Conservation (phyloP, 2,113 vertebrate genomes). For the Lota lota region DNA sequence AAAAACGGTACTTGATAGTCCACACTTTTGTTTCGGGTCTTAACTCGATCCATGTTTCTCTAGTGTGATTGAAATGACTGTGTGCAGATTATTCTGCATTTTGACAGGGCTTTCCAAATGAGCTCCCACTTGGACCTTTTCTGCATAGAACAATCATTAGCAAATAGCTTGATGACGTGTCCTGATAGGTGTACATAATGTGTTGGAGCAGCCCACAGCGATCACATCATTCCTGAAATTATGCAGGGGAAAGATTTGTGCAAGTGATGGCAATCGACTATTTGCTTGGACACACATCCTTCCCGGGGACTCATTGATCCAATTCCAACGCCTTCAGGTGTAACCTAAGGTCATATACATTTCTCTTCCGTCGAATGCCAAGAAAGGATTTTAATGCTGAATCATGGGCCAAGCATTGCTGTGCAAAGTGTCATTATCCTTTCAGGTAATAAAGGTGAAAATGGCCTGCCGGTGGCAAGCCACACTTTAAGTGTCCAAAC, state of each 20-base stretch:
- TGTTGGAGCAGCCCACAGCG: neutral
- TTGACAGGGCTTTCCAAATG: neutral
- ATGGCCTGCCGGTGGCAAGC: neutral
- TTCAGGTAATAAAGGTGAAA: neutral
- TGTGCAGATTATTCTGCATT: neutral
- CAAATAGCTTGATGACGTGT: slow-evolving; percentile 13
- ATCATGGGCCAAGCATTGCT: neutral
- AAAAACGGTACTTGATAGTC: too few relatives aligned
- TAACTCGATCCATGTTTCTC: too few relatives aligned
- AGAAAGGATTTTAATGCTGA: neutral
- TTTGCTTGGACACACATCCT: too few relatives aligned
- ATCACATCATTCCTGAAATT: slow-evolving; percentile 7
- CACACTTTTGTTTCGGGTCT: too few relatives aligned
- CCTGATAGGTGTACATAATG: slow-evolving; percentile 16
- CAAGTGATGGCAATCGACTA: neutral
- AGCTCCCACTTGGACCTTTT: too few relatives aligned
- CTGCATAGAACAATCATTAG: slow-evolving; percentile 4
- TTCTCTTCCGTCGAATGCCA: neutral
- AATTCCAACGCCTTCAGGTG: too few relatives aligned
- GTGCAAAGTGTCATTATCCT: neutral
- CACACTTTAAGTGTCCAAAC: neutral
- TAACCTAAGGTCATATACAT: neutral
- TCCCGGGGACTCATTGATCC: too few relatives aligned
- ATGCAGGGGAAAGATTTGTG: slow-evolving; percentile 12
- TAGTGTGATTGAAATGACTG: too few relatives aligned